Percentiles rank a stretch among this genome's conserved stretches.
Conservation (phyloP, 53 echinoderm and acorn worm genomes). For the Henricia sp. region DNA sequence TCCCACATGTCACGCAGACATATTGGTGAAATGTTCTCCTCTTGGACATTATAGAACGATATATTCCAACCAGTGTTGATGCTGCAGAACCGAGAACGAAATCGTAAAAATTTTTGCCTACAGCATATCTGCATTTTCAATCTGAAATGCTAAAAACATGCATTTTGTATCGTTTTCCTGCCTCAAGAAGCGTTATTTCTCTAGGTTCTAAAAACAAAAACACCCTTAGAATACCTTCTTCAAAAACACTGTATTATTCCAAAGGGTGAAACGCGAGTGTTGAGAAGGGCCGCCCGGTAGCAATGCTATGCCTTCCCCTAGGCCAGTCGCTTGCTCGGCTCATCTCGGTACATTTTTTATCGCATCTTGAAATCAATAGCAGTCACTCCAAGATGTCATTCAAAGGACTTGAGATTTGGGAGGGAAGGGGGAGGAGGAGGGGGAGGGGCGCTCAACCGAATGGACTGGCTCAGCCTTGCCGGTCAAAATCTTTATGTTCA, state of each 20-base stretch:
- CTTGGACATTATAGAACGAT: too few species aligned
- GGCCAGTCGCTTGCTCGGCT: background rate
- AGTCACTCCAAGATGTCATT: conserved; percentile 58
- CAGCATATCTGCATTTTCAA: too few species aligned
- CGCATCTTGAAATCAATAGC: conserved; percentile 39
- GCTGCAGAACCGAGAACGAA: too few species aligned
- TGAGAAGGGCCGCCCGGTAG: background rate
- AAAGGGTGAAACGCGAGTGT: background rate
- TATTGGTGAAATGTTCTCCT: too few species aligned
- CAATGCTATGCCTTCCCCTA: background rate
- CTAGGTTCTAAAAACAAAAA: background rate
- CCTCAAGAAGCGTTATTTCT: too few species aligned
- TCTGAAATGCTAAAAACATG: too few species aligned
- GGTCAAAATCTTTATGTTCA: background rate
- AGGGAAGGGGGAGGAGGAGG: background rate
- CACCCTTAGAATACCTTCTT: background rate
- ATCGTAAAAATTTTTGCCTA: too few species aligned
- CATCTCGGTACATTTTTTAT: conserved; percentile 35
- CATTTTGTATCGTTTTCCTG: too few species aligned
- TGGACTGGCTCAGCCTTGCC: conserved; percentile 1
- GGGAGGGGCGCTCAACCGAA: background rate
- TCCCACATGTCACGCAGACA: too few species aligned
- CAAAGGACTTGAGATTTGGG: background rate
- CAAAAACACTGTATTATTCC: conserved; percentile 16
- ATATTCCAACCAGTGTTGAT: too few species aligned